A percentile compares a stretch with the other conserved stretches of the same genome.
phyloP scores from a whole-genome alignment of 35 echinoderm and acorn worm genomes.

The Apostichopus japonicus region DNA sequence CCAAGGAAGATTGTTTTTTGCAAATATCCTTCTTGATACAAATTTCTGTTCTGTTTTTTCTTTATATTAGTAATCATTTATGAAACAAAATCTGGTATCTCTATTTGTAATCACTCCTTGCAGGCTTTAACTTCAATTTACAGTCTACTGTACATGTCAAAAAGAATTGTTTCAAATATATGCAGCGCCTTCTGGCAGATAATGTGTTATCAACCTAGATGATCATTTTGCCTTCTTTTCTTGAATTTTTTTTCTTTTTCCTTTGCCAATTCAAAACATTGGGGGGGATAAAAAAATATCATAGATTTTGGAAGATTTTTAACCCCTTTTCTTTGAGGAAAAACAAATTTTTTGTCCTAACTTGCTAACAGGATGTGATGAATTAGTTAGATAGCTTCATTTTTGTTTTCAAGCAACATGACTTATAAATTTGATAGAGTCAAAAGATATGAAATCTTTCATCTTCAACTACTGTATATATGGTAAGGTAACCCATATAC shows the following conservation, averaged over 20 bases:
- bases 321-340: neutral
- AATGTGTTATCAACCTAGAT: neutral
- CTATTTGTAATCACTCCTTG: neutral
- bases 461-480: neutral
- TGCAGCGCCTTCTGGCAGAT: neutral
- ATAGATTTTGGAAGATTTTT: neutral
- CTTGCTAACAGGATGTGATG: neutral
- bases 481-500: neutral
- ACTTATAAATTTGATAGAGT: neutral
- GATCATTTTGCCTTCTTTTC: neutral
- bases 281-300: neutral
- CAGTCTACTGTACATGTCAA: neutral
- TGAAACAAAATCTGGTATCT: neutral
- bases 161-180: neutral
- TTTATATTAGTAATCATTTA: neutral
- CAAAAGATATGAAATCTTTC: neutral
- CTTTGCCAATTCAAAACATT: neutral
- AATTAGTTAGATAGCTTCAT: neutral
- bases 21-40: neutral
- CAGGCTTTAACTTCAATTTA: neutral
- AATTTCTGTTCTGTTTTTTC: neutral
- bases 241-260: neutral
- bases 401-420: neutral
- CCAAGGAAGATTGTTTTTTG: neutral
- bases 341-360: neutral